These are phyloP conservation scores for Mellilla xanthometata DNA, from an alignment of 2,888 invertebrate genomes.

Conservation along the genomic window DNA sequence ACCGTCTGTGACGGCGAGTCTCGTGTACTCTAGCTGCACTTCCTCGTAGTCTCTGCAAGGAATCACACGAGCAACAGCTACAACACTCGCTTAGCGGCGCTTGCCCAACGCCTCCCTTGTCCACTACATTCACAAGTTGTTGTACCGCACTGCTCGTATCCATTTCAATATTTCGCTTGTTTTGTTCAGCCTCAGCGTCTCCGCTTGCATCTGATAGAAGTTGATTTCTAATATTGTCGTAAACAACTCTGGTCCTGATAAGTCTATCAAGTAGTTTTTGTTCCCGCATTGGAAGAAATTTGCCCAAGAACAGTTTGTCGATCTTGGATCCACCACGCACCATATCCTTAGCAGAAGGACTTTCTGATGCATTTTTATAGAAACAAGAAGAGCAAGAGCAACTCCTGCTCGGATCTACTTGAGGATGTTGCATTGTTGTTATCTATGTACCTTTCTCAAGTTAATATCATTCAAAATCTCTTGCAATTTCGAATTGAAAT, in stretches of 20 bases:
- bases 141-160: constrained; percentile 41
- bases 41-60: constrained; percentile 29
- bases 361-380: constrained; percentile 45
- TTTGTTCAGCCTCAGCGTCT: constrained; percentile 9
- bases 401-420: constrained; percentile 12
- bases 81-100: constrained; percentile 46
- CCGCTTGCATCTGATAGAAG: constrained; percentile 42
- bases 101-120: constrained; percentile 38
- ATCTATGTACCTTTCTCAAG: constrained; percentile 22
- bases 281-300: constrained; percentile 51
- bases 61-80: constrained; percentile 53
- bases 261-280: constrained; percentile 51
- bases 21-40: constrained; percentile 26
- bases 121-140: constrained; percentile 46
- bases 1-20: constrained; percentile 22
- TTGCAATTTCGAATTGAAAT: background rate
- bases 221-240: constrained; percentile 53
- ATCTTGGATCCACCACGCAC: constrained; percentile 42
- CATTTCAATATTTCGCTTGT: constrained; percentile 18
- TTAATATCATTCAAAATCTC: constrained; percentile 18
- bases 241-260: constrained; percentile 53
- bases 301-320: constrained; percentile 46
- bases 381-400: constrained; percentile 52
- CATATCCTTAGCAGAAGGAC: constrained; percentile 38
- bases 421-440: constrained; percentile 28